These are phyloP conservation scores for Caenorhabditis remanei DNA, from an alignment of 1,140 invertebrate species.

Conservation along the genomic window DNA sequence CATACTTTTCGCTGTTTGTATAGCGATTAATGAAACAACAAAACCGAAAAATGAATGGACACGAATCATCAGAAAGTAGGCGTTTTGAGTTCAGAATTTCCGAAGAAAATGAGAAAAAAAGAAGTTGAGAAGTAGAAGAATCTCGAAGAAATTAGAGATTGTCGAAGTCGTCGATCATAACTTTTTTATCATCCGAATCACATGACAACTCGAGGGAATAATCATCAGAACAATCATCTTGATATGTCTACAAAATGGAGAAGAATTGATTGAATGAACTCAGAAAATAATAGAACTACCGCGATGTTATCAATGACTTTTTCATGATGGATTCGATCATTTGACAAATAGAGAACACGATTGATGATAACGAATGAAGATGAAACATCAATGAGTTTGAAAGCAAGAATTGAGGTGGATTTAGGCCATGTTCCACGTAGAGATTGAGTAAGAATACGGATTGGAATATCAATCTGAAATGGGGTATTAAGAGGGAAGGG, in stretches of 20 bases:
- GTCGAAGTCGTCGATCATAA: conserved; percentile 8
- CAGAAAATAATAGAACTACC: not conserved
- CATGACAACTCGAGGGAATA: not conserved
- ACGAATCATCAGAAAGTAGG: conserved; percentile 40
- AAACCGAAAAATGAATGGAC: conserved; percentile 45
- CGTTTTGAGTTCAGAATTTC: conserved; percentile 43
- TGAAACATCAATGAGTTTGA: conserved; percentile 19
- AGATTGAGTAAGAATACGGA: conserved; percentile 44
- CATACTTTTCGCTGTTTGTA: not conserved
- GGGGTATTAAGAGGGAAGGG: not conserved
- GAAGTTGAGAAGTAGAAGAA: not conserved
- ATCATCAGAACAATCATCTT: conserved; percentile 45
- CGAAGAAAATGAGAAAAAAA: not conserved
- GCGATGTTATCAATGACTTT: conserved; percentile 43
- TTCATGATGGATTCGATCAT: conserved; percentile 16
- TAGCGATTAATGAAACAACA: conserved; percentile 49
- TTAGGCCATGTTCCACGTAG: conserved; percentile 34
- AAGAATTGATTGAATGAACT: not conserved
- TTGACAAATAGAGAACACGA: conserved; percentile 39
- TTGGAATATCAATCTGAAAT: conserved; percentile 36
- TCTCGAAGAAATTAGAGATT: not conserved
- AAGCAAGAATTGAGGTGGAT: not conserved
- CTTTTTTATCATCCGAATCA: conserved; percentile 2
- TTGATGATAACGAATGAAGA: conserved; percentile 25
- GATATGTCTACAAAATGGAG: not conserved